Evolutionary conservation across 1,140 invertebrate species (phyloP).

Genomic region (Oncopeltus fasciatus): DNA sequence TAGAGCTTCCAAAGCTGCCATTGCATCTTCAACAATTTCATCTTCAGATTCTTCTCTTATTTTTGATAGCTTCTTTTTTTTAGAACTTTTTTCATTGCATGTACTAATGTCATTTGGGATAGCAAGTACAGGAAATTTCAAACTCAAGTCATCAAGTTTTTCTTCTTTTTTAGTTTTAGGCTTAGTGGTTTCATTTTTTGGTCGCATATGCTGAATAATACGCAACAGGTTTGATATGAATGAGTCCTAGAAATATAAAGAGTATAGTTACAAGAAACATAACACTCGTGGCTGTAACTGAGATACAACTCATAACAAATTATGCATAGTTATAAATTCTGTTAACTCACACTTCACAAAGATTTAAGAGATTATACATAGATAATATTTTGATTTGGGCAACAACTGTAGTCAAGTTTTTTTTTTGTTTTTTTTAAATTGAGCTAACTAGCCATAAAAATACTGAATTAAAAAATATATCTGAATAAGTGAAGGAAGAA

Average conservation of each 20-base stretch:
- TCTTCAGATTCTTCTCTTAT: constrained; percentile 33
- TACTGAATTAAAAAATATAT: no score
- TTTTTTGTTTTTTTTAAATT: no score
- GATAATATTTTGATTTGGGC: no score
- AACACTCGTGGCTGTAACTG: no score
- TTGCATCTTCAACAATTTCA: constrained; percentile 58
- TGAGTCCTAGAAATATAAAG: constrained; percentile 52
- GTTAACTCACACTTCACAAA: not conserved
- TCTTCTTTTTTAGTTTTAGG: constrained; percentile 20
- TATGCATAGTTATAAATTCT: not conserved
- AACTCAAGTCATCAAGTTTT: constrained; percentile 45
- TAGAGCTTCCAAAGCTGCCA: constrained; percentile 78
- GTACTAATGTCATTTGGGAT: constrained; percentile 53
- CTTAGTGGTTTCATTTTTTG: constrained; percentile 32
- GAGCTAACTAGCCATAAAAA: no score
- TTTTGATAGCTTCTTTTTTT: constrained; percentile 23
- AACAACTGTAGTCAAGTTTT: no score
- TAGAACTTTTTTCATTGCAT: constrained; percentile 18
- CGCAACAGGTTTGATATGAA: constrained; percentile 80
- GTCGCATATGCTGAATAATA: constrained; percentile 89
- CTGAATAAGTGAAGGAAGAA: no score
- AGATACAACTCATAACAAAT: no score
- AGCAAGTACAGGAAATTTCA: constrained; percentile 78
- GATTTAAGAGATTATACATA: not conserved
- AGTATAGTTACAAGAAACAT: constrained; percentile 9